These are phyloP conservation scores for Habropoda laboriosa DNA, from an alignment of 1,140 invertebrate species.

Conservation along the genomic window DNA sequence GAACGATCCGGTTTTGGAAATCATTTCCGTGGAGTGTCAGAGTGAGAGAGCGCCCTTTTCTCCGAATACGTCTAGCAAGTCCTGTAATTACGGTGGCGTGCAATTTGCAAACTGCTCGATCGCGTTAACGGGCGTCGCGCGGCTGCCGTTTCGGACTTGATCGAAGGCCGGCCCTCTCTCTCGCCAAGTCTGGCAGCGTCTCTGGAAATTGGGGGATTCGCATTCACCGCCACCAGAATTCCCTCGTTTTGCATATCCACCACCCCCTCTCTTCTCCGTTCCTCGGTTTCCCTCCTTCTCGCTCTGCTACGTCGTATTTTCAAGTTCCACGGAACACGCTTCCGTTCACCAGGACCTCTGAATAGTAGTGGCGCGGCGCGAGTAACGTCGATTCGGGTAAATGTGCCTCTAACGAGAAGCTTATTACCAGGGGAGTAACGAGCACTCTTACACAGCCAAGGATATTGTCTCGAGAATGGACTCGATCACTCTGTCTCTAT, in stretches of 20 bases:
- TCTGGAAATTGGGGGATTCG: conserved; percentile 54
- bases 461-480: background rate
- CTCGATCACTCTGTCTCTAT: no score
- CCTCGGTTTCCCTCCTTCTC: background rate
- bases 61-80: background rate
- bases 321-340: conserved; percentile 7
- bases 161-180: conserved; percentile 15
- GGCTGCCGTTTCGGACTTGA: conserved; percentile 3
- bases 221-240: conserved; percentile 27
- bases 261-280: background rate
- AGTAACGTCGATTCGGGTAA: background rate
- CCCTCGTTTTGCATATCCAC: conserved; percentile 46
- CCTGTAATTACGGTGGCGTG: conserved; percentile 33
- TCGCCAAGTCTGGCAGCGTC: conserved; percentile 12
- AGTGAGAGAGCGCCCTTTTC: background rate
- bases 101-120: conserved; percentile 39
- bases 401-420: background rate
- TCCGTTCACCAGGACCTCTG: background rate
- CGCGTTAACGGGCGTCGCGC: conserved; percentile 16
- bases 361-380: background rate
- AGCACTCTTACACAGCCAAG: background rate
- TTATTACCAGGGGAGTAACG: background rate
- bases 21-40: background rate
- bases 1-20: background rate
- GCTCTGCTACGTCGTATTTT: conserved; percentile 23